Conservation (phyloP, 2,113 vertebrate genomes). For the Scatophagus argus region DNA sequence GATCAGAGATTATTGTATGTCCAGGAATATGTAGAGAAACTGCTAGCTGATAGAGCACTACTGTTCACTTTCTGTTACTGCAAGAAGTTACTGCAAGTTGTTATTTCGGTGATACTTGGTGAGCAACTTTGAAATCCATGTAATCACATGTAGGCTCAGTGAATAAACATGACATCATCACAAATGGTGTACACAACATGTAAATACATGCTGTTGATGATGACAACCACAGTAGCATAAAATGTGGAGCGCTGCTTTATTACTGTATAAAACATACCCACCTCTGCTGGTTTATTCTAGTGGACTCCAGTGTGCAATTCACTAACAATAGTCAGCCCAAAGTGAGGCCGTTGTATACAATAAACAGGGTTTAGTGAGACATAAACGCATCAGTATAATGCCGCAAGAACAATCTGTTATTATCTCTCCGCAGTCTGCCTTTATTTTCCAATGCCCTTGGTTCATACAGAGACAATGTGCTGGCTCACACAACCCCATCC, state of each 20-base stretch:
- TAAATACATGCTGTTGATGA: slow-evolving; percentile 25
- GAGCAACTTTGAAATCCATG: background rate
- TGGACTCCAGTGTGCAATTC: slow-evolving; percentile 43
- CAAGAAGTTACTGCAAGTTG: background rate
- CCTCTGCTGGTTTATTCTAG: slow-evolving; percentile 54
- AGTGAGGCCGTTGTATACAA: slow-evolving; percentile 51
- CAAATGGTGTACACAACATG: background rate
- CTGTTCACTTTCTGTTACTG: background rate
- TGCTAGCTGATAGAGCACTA: background rate
- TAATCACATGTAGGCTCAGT: background rate
- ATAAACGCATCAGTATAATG: slow-evolving; percentile 57
- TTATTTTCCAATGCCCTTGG: slow-evolving; percentile 75
- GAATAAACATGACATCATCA: background rate
- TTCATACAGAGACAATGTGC: slow-evolving; percentile 73
- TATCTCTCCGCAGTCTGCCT: slow-evolving; percentile 65
- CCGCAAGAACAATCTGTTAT: slow-evolving; percentile 65
- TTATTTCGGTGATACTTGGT: background rate
- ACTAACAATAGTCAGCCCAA: slow-evolving; percentile 47
- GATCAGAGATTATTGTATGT: background rate
- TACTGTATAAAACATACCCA: slow-evolving; percentile 57
- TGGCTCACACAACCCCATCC: slow-evolving; percentile 43
- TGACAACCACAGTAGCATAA: slow-evolving; percentile 59
- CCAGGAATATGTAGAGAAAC: background rate
- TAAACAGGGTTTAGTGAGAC: slow-evolving; percentile 63
- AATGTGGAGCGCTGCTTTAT: slow-evolving; percentile 85